Percentiles rank a stretch among this genome's conserved stretches.
Conservation (phyloP, 2,888 invertebrate genomes). For the Himalopsyche anomala region DNA sequence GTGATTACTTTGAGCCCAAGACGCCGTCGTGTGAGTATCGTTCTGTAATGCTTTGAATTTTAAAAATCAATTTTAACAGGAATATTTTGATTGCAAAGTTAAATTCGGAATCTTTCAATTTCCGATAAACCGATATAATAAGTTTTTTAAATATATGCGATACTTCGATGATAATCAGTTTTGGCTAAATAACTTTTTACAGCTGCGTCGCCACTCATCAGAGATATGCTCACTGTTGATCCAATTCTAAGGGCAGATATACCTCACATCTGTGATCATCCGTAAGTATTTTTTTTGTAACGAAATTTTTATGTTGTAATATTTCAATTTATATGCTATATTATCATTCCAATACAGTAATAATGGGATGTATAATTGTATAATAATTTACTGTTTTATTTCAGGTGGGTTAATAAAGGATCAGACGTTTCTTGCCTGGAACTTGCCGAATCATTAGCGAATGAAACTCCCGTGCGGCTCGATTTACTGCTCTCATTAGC, state of each 20-base stretch:
- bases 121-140: not conserved
- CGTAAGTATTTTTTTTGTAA: slow-evolving; percentile 74
- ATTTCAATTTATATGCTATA: not conserved
- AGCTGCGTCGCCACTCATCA: slow-evolving; percentile 96
- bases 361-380: not conserved
- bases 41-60: not conserved
- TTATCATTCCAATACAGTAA: not conserved
- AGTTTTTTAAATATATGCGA: not conserved
- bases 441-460: slow-evolving; percentile 91
- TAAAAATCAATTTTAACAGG: too few species aligned
- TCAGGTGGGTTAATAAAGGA: slow-evolving; percentile 92
- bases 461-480: slow-evolving; percentile 92
- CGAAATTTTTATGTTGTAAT: not conserved
- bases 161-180: not conserved
- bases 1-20: slow-evolving; percentile 98
- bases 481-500: slow-evolving; percentile 91
- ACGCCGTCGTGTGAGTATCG: slow-evolving; percentile 88
- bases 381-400: slow-evolving; percentile 16
- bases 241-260: slow-evolving; percentile 93
- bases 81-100: too few species aligned
- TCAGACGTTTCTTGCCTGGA: slow-evolving; percentile 89
- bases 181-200: slow-evolving; percentile 67
- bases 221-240: slow-evolving; percentile 95
- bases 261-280: slow-evolving; percentile 95
- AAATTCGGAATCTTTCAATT: too few species aligned